A percentile compares a stretch with the other conserved stretches of the same genome.
phyloP scores from a whole-genome alignment of 1,140 invertebrate genomes.

The Zaprionus gabonicus region DNA sequence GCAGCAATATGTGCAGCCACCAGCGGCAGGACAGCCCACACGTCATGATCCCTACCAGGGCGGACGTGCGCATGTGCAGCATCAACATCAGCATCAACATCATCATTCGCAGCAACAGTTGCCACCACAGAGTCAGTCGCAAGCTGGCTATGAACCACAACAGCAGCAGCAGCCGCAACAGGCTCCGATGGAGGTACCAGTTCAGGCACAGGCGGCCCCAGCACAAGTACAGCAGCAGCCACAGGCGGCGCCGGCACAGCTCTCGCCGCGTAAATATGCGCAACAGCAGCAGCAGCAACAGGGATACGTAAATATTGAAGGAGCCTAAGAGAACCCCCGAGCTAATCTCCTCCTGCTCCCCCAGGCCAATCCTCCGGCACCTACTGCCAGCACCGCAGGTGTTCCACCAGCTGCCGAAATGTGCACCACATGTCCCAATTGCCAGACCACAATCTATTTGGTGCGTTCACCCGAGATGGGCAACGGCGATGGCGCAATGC shows the following conservation, averaged over 20 bases:
- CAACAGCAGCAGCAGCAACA: constrained; percentile 34
- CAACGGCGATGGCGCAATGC: constrained; percentile 53
- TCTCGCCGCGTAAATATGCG: constrained; percentile 37
- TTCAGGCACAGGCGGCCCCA: constrained; percentile 25
- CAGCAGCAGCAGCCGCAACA: constrained; percentile 31
- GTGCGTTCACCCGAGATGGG: constrained; percentile 68
- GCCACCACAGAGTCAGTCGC: neutral
- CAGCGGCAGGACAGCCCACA: constrained; percentile 66
- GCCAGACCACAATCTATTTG: constrained; percentile 78
- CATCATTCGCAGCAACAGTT: constrained; percentile 23
- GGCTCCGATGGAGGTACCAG: constrained; percentile 9
- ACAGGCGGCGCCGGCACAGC: constrained; percentile 15
- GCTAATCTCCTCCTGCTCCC: constrained; percentile 6
- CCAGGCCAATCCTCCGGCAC: constrained; percentile 38
- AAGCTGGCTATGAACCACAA: neutral
- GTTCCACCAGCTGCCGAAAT: constrained; percentile 63
- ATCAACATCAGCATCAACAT: constrained; percentile 40
- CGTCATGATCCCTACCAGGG: constrained; percentile 43
- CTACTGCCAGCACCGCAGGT: constrained; percentile 8
- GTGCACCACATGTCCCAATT: constrained; percentile 82
- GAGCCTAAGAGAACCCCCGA: neutral
- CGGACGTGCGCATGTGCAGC: constrained; percentile 63
- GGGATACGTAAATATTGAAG: constrained; percentile 62
- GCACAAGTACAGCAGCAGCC: constrained; percentile 33
- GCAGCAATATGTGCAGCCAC: constrained; percentile 54